These are phyloP conservation scores for Pyrocephalus nanus DNA, from an alignment of 2,797 vertebrate genomes.

Conservation along the genomic window DNA sequence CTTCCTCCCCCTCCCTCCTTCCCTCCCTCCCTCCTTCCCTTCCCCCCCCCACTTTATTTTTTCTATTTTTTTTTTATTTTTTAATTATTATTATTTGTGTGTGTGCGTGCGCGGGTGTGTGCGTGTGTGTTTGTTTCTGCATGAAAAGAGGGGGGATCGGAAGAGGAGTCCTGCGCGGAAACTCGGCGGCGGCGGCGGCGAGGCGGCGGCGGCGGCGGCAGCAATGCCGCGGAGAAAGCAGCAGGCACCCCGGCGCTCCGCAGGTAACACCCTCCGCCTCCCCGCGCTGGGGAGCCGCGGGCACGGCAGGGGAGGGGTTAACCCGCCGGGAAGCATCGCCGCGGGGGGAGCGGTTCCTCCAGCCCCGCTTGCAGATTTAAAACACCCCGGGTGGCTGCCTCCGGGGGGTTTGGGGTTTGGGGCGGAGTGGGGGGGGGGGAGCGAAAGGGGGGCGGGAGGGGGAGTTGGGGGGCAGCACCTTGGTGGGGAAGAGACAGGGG, in stretches of 20 bases:
- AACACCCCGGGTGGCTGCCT: constrained; percentile 17
- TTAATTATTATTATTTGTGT: not conserved
- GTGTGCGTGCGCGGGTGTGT: constrained; percentile 68
- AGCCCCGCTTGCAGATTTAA: constrained; percentile 18
- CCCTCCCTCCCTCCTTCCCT: not conserved
- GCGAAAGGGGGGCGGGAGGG: too few species aligned
- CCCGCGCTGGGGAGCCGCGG: constrained; percentile 45
- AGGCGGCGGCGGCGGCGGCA: constrained; percentile 76
- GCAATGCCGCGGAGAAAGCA: constrained; percentile 94
- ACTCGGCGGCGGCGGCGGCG: constrained; percentile 78
- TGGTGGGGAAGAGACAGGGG: constrained; percentile 3
- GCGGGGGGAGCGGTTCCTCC: constrained; percentile 25
- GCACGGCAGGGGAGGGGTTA: constrained; percentile 50
- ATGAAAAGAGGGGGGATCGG: constrained; percentile 79
- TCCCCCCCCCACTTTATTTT: not conserved
- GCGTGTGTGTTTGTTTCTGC: constrained; percentile 76
- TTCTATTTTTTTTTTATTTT: not conserved
- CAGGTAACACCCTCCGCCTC: constrained; percentile 84
- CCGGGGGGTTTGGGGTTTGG: not conserved
- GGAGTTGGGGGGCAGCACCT: not conserved
- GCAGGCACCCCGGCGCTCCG: constrained; percentile 95
- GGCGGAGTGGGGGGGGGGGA: not conserved
- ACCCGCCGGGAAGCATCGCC: constrained; percentile 34
- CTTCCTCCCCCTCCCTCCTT: constrained; percentile 19
- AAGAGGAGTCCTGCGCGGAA: constrained; percentile 84